A percentile compares a stretch with the other conserved stretches of the same genome.
Conservation (phyloP, 2,113 vertebrate species). For the Vireo altiloquus region DNA sequence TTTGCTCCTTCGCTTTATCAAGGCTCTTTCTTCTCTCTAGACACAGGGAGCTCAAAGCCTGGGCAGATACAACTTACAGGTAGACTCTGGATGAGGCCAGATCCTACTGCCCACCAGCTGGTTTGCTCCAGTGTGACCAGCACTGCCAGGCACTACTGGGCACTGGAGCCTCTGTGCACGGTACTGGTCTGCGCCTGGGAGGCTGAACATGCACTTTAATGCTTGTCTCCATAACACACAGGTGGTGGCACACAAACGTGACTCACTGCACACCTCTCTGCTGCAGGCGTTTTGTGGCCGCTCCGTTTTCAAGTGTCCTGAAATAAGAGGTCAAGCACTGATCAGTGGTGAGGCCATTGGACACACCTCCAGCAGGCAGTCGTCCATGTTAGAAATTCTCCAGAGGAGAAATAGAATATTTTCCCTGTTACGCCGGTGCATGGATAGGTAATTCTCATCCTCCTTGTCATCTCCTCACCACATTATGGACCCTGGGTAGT, state of each 20-base stretch:
- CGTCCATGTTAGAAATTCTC: not conserved
- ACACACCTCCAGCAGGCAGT: not conserved
- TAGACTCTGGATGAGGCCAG: not conserved
- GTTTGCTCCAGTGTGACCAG: not conserved
- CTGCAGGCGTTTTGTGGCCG: not conserved
- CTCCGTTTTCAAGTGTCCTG: not conserved
- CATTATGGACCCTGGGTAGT: not conserved
- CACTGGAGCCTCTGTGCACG: not conserved
- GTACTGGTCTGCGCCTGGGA: not conserved
- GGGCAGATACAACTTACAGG: not conserved
- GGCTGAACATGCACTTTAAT: not conserved
- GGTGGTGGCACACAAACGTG: not conserved
- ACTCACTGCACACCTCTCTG: rapidly evolving
- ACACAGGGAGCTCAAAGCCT: not conserved
- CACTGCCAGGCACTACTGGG: not conserved
- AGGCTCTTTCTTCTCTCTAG: not conserved
- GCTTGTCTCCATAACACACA: not conserved
- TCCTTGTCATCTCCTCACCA: not conserved
- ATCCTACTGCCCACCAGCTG: not conserved
- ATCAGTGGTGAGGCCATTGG: not conserved
- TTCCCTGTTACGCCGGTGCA: not conserved
- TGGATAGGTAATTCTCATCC: not conserved
- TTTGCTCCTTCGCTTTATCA: not conserved
- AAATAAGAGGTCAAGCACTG: not conserved
- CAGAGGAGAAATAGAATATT: not conserved